Percentiles rank a stretch among this genome's conserved stretches.
Evolutionary conservation across 2,888 invertebrate genomes (phyloP).

Genomic region (Ditula angustiorana): DNA sequence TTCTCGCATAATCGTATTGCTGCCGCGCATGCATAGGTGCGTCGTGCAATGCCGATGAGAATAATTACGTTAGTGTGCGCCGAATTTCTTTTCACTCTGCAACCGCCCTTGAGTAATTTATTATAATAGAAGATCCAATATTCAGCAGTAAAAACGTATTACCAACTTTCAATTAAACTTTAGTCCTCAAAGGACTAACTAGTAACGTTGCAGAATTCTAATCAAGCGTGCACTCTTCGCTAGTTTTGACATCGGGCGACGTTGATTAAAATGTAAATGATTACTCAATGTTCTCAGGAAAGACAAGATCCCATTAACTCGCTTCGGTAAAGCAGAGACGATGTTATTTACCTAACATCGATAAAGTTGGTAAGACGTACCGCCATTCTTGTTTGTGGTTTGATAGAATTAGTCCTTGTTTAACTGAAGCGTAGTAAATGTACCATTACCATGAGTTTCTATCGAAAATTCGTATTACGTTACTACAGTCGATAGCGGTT

Average conservation of each 20-base stretch:
- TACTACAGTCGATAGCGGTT: too few relatives aligned
- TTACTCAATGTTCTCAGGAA: neutral
- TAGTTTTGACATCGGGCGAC: neutral
- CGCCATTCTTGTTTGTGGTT: neutral
- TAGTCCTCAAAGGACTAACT: conserved; percentile 1
- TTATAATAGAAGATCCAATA: neutral
- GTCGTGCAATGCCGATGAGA: too few relatives aligned
- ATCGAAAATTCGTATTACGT: too few relatives aligned
- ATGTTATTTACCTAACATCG: conserved; percentile 7
- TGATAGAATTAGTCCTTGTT: too few relatives aligned
- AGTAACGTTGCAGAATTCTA: conserved; percentile 12
- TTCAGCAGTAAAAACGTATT: neutral
- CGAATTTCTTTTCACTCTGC: too few relatives aligned
- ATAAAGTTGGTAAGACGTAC: neutral
- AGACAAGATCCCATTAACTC: conserved; percentile 11
- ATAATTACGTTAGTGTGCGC: too few relatives aligned
- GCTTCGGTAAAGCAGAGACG: neutral
- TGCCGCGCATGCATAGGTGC: too few relatives aligned
- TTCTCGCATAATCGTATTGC: too few relatives aligned
- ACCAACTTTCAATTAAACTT: neutral
- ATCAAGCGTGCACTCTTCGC: conserved; percentile 17
- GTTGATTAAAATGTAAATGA: conserved; percentile 36
- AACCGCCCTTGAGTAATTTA: too few relatives aligned
- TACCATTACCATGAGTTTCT: too few relatives aligned
- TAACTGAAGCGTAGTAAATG: too few relatives aligned